Percentiles rank a stretch among this genome's conserved stretches.
Conservation (phyloP, 2,888 invertebrate genomes). For the Octodonta nipae region DNA sequence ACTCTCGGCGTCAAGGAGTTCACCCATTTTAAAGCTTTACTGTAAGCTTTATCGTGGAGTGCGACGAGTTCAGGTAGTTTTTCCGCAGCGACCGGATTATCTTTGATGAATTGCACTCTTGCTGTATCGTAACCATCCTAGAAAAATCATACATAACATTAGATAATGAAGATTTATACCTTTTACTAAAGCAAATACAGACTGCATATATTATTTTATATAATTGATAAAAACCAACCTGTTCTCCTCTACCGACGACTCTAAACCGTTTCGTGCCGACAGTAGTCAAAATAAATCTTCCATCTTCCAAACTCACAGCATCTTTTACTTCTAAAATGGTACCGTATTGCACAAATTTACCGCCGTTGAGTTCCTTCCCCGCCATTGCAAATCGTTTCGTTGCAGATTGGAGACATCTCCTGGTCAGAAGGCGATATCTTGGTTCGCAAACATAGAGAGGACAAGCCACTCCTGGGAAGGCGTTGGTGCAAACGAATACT, state of each 20-base stretch:
- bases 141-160: no score
- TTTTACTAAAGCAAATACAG: no score
- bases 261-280: conserved; percentile 70
- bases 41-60: conserved; percentile 42
- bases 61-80: conserved; percentile 40
- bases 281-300: conserved; percentile 73
- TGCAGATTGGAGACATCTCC: conserved; percentile 66
- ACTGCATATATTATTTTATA: no score
- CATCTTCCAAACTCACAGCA: conserved; percentile 70
- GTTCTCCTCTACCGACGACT: conserved; percentile 56
- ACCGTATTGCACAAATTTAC: conserved; percentile 63
- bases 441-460: conserved; percentile 83
- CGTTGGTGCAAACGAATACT: conserved; percentile 79
- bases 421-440: conserved; percentile 71
- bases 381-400: conserved; percentile 76
- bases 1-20: conserved; percentile 47
- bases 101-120: conserved; percentile 60
- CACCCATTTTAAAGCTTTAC: conserved; percentile 57
- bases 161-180: no score
- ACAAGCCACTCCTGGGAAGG: conserved; percentile 78
- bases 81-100: conserved; percentile 45
- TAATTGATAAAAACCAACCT: no score
- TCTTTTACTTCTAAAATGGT: conserved; percentile 77
- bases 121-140: conserved; percentile 78
- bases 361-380: conserved; percentile 15